These are phyloP conservation scores for Drymonia ruficornis DNA, from an alignment of 2,888 invertebrate genomes.

Conservation along the genomic window DNA sequence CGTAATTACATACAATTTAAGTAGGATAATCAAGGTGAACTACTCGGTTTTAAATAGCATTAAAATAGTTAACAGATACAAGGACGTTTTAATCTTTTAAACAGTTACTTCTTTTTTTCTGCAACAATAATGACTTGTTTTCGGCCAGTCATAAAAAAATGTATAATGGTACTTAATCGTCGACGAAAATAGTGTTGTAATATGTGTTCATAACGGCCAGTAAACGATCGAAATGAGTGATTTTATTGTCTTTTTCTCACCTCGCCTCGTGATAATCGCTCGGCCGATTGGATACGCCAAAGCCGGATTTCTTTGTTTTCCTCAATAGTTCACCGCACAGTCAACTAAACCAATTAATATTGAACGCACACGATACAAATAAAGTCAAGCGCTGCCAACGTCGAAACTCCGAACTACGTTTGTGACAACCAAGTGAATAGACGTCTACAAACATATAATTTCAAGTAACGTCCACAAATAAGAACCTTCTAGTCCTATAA, in stretches of 20 bases:
- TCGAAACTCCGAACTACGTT: constrained; percentile 25
- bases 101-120: not conserved
- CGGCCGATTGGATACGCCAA: constrained; percentile 20
- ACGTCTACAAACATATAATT: constrained; percentile 1
- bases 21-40: constrained; percentile 33
- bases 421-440: constrained; percentile 19
- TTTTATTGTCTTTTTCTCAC: constrained; percentile 17
- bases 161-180: constrained; percentile 10
- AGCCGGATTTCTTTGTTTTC: constrained; percentile 23
- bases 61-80: constrained; percentile 16
- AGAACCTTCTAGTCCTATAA: not conserved
- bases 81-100: too few relatives aligned
- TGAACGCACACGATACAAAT: constrained; percentile 23
- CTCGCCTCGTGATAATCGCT: constrained; percentile 14
- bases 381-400: constrained; percentile 16
- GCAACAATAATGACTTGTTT: not conserved
- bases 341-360: constrained; percentile 23
- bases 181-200: constrained; percentile 11
- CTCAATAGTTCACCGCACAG: constrained; percentile 15
- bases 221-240: constrained; percentile 13
- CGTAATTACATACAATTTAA: constrained; percentile 29
- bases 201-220: constrained; percentile 11
- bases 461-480: not conserved
- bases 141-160: not conserved
- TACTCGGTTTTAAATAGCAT: constrained; percentile 16